Percentiles rank a stretch among this genome's conserved stretches.
Evolutionary conservation across 1,140 invertebrate genomes (phyloP).

Genomic region (Aphaenogaster ashmeadi): DNA sequence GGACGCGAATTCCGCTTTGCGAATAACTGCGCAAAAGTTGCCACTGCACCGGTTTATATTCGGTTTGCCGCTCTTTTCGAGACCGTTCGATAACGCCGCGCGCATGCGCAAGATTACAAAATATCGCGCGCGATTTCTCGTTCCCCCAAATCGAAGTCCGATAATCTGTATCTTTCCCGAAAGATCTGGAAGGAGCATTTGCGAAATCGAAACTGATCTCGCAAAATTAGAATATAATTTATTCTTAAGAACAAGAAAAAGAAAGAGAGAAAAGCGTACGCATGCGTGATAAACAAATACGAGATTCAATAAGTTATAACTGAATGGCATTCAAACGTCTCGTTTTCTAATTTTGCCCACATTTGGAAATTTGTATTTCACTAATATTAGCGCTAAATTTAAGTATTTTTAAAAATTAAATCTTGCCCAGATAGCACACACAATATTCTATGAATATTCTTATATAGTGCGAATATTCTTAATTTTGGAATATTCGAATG

Average conservation of each 20-base stretch:
- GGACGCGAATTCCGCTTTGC: neutral
- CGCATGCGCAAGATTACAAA: neutral
- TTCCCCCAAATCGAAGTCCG: neutral
- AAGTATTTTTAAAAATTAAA: neutral
- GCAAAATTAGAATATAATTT: neutral
- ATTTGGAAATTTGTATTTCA: no score
- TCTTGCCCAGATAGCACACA: no score
- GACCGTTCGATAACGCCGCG: slow-evolving; percentile 59
- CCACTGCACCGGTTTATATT: slow-evolving; percentile 58
- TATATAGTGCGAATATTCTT: no score
- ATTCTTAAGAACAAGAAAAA: neutral
- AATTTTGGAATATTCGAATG: no score
- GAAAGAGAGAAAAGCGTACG: no score
- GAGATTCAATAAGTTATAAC: no score
- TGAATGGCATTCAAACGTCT: no score
- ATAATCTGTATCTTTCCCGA: neutral
- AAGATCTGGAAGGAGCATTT: neutral
- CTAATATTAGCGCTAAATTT: neutral
- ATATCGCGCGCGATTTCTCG: neutral
- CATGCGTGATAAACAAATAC: no score
- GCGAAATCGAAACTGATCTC: neutral
- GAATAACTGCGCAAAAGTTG: slow-evolving; percentile 64
- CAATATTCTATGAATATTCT: no score
- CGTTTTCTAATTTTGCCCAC: no score
- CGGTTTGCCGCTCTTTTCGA: slow-evolving; percentile 67